Base-by-base conservation (phyloP, 1,140 invertebrate species). In the Thaumetopoea pityocampa region DNA sequence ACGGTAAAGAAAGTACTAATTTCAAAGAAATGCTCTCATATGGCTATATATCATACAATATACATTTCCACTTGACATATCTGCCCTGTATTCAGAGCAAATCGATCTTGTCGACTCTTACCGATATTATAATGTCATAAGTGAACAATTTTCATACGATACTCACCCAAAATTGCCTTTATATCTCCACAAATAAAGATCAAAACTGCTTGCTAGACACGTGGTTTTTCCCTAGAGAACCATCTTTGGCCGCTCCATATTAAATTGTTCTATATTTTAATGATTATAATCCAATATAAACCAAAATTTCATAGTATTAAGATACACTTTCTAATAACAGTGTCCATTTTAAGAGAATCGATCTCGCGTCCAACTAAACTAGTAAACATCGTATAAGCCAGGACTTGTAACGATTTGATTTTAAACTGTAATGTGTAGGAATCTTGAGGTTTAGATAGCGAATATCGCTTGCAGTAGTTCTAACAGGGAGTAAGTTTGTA, bases 151-250 rank as follows among this genome's bases (percentile, higher is more conserved):
- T 15, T 19, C 40, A 72, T 5, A 17, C 19, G 12, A 71, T 52
- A 51, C 24, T 59, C 24, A 34, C 41, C 66, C 12, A 60, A 17
- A 23, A 33, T 11, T 10, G 4, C 3, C 5, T 5, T 18, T 8
- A 38, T 30, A 9, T 20, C 35, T 9, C 6, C 28, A 8, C 2
- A 1, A 11, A 43, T 48, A 59, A 41, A 15, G 33, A 8, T 12
- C 17, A 62, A 50, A 64, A 66, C 51, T 34, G 45, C 45, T 19
- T 72, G 50, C 28, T 37, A 5, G 12, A 14, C 34, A 36, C 36
- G 42, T 51, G 48, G 72, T 55, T 83, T 78, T 79, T 80, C 79
- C 79, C 79, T 66, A 71, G 73, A 83, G 79, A 79, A 77, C 76
- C 76, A 83, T 83, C 79, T 83, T 79, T 57, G 50, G 64, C 56